phyloP scores from a whole-genome alignment of 1,140 invertebrate species.

The Sipha flava region DNA sequence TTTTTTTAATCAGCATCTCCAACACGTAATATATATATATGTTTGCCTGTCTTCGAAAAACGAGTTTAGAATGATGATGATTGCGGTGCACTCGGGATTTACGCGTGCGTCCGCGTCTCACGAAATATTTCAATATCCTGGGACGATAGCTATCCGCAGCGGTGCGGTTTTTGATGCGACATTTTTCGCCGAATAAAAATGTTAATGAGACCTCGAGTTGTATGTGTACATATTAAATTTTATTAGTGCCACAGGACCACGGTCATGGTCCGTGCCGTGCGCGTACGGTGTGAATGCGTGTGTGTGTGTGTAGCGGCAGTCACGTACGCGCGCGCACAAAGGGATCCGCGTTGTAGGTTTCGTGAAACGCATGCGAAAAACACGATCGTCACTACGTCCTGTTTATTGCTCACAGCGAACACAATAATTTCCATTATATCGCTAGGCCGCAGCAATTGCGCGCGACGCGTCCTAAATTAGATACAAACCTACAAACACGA shows the following conservation, averaged over 20 bases:
- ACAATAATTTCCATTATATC: too few relatives aligned
- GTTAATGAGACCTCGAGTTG: not conserved
- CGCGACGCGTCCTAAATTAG: not conserved
- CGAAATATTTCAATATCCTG: slow-evolving; percentile 20
- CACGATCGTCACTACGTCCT: not conserved
- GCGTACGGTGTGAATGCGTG: too few relatives aligned
- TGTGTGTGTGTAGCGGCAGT: not conserved
- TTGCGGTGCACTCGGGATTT: not conserved
- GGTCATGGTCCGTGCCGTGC: not conserved
- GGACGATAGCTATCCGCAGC: not conserved
- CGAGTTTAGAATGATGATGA: not conserved
- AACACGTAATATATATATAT: slow-evolving; percentile 4
- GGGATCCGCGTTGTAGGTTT: not conserved
- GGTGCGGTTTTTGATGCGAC: not conserved
- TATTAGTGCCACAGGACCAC: not conserved
- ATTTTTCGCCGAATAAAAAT: slow-evolving; percentile 21
- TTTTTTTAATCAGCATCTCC: slow-evolving; percentile 21
- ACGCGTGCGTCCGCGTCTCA: not conserved
- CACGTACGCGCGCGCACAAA: not conserved
- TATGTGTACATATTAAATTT: not conserved
- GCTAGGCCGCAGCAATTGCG: too few relatives aligned
- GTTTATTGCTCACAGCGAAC: too few relatives aligned
- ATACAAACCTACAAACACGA: too few relatives aligned
- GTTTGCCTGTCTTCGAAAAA: not conserved
- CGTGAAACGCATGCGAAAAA: slow-evolving; percentile 5